Conservation (phyloP, 92 coral and sea anemone species). For the Parazoanthus atlanticus region DNA sequence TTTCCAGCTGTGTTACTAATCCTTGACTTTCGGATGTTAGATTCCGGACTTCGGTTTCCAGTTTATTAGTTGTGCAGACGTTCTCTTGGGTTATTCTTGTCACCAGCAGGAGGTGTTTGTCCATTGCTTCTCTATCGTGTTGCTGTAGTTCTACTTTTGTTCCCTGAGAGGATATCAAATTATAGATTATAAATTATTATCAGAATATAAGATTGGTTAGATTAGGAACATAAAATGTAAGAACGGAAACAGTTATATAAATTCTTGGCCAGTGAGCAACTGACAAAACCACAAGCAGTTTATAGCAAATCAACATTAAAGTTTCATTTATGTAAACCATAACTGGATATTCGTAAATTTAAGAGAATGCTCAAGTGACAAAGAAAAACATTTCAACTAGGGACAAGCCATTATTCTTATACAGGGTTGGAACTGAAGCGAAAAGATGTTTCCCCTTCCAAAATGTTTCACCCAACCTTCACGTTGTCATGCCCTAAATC, state of each 20-base stretch:
- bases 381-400: neutral
- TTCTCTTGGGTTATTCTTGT: slow-evolving; percentile 8
- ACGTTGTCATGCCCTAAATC: neutral
- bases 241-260: neutral
- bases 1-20: neutral
- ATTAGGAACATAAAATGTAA: neutral
- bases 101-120: slow-evolving; percentile 47
- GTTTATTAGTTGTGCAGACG: neutral
- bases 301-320: neutral
- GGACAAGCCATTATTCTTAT: neutral
- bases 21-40: neutral
- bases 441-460: neutral
- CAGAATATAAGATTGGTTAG: too few relatives aligned
- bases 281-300: neutral
- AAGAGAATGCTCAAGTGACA: neutral
- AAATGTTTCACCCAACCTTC: neutral
- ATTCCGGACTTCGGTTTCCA: neutral
- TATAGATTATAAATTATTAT: too few relatives aligned
- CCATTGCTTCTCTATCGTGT: slow-evolving; percentile 39
- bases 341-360: neutral
- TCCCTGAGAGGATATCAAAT: slow-evolving; percentile 44
- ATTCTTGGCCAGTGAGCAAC: neutral
- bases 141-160: slow-evolving; percentile 41
- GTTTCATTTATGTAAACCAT: neutral
- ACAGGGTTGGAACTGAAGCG: neutral